Conservation (phyloP, 1,140 invertebrate genomes). For the Vollenhovia emeryi region DNA sequence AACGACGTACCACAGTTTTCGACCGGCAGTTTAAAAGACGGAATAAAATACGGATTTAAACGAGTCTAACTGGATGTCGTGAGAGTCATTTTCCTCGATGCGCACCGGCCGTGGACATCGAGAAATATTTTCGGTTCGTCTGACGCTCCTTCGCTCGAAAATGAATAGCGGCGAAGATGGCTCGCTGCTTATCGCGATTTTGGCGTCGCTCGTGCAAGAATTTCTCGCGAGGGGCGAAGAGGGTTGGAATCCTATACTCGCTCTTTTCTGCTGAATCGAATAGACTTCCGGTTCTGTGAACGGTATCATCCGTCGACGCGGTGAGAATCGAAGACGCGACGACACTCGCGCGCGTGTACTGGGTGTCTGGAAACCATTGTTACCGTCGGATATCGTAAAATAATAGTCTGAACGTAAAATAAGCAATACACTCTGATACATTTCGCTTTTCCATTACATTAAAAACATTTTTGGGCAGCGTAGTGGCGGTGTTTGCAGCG, state of each 20-base stretch:
- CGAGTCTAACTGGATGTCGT: constrained; percentile 1
- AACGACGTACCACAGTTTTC: background rate
- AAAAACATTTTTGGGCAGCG: background rate
- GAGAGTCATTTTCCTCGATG: constrained; percentile 34
- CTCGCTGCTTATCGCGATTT: constrained; percentile 70
- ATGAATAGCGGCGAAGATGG: constrained; percentile 43
- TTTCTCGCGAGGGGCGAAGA: background rate
- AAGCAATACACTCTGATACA: background rate
- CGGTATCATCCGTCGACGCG: constrained; percentile 73
- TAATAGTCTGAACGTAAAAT: background rate
- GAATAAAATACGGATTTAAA: background rate
- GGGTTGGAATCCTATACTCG: constrained; percentile 37
- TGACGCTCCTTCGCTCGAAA: constrained; percentile 55
- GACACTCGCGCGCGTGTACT: background rate
- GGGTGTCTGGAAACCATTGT: constrained; percentile 19
- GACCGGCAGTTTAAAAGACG: background rate
- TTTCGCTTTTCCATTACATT: background rate
- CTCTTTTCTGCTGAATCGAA: constrained; percentile 63
- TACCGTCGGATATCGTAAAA: background rate
- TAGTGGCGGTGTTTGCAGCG: background rate
- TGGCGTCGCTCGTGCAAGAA: constrained; percentile 67
- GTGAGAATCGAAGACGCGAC: constrained; percentile 68
- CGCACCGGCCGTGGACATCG: constrained; percentile 14
- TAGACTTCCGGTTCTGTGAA: constrained; percentile 74
- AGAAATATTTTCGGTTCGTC: constrained; percentile 58